Base-by-base conservation (phyloP, 1,140 invertebrate genomes). In the Pissodes strobi region DNA sequence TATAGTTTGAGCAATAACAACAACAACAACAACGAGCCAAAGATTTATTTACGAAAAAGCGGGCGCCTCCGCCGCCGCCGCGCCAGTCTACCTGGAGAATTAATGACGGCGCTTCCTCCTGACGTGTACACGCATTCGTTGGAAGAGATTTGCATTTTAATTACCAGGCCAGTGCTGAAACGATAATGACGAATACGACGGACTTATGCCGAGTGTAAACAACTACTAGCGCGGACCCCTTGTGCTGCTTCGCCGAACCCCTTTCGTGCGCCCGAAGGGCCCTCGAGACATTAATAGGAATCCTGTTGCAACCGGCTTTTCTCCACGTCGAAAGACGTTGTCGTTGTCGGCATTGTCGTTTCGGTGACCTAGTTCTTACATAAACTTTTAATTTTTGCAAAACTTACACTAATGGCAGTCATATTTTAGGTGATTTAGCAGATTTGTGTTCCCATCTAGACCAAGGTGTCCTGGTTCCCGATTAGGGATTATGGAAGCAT, bases 121-220 rank as follows among this genome's bases (percentile, higher is more conserved):
- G 74, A 78, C 75, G 69, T 76, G 74, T 74, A 81, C 80, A 78
- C 75, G 76, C 76, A 78, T 79, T 73, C 71, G 72, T 66, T 72
- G 72, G 77, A 78, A 79, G 77, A 81, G 81, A 84, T 84, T 84
- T 84, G 82, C 83, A 84, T 84, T 84, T 84, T 84, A 84, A 84
- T 84, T 84, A 83, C 82, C 79, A 70, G 63, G 79, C 79, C 79
- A 83, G 83, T 81, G 80, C 77, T 81, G 82, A 82, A 84, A 83
- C 83, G 81, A 83, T 83, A 83, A 84, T 83, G 80, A 81, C 78
- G 79, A 82, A 79, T 76, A 67, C 74, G 19, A 41, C 38, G 52
- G 19, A 38, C 55, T 45, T 21, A 58, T 58, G 48, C 45, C 57
- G 17, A 59, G 70, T 73, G 73, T 73, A 74, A 74, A 74, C 71